These are phyloP conservation scores for Acleris emargana DNA, from an alignment of 2,888 invertebrate species.

Conservation along the genomic window DNA sequence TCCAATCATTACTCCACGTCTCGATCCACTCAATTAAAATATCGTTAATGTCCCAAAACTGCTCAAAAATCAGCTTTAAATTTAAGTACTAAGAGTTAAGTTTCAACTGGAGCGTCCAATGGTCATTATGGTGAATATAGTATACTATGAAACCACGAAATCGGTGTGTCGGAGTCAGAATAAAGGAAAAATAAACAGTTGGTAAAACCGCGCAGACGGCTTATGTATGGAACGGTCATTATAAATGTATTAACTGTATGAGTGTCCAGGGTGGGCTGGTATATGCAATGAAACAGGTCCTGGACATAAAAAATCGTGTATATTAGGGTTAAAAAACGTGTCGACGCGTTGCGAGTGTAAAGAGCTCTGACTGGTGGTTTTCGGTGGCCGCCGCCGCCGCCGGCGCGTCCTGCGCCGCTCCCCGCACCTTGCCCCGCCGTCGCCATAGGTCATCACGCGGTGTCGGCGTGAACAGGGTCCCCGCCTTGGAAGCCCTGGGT, in stretches of 20 bases:
- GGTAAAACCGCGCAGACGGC: conserved; percentile 57
- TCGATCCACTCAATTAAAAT: conserved; percentile 83
- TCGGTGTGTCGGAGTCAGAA: conserved; percentile 80
- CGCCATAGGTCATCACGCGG: no score
- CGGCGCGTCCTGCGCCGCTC: no score
- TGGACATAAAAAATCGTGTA: no score
- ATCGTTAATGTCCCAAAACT: conserved; percentile 74
- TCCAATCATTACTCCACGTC: conserved; percentile 84
- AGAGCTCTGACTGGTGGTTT: no score
- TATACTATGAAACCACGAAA: conserved; percentile 82
- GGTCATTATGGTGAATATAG: conserved; percentile 81
- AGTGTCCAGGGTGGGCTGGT: no score
- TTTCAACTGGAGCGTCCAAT: conserved; percentile 57
- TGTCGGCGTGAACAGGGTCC: no score
- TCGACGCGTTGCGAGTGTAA: no score
- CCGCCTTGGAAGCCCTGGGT: no score
- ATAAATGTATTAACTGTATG: conserved; percentile 61
- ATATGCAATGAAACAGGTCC: no score
- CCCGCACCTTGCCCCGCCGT: no score
- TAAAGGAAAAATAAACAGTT: conserved; percentile 81
- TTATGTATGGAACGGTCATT: conserved; percentile 67
- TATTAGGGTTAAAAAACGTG: no score
- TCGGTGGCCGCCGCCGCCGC: no score
- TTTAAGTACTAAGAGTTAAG: conserved; percentile 48
- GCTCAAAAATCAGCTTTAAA: conserved; percentile 65